Percentiles rank a stretch among this genome's conserved stretches.
Evolutionary conservation across 2,888 invertebrate species (phyloP).

Genomic region (Microplitis manilae): DNA sequence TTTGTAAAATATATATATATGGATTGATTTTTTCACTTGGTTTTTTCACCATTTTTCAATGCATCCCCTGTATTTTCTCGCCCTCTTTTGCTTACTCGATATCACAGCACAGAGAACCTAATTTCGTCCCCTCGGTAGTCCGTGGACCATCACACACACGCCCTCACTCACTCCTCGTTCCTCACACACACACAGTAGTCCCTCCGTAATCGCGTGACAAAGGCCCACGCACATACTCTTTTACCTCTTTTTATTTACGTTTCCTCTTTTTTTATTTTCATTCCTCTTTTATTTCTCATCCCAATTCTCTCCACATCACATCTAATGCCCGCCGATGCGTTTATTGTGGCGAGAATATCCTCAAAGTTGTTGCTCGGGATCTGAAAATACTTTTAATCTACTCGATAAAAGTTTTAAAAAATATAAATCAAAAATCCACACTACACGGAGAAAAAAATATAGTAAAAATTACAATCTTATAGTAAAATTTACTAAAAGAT

Average conservation of each 20-base stretch:
- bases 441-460: too few relatives aligned
- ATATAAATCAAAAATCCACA: too few relatives aligned
- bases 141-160: slow-evolving; percentile 16
- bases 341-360: not conserved
- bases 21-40: slow-evolving; percentile 4
- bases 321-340: not conserved
- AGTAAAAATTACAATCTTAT: too few relatives aligned
- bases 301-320: not conserved
- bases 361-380: not conserved
- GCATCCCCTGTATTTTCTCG: slow-evolving; percentile 26
- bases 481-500: too few relatives aligned
- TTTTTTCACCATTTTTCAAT: slow-evolving; percentile 18
- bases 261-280: slow-evolving; percentile 19
- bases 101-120: slow-evolving; percentile 59
- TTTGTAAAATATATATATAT: not conserved
- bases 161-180: not conserved
- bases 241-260: slow-evolving; percentile 30
- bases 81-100: slow-evolving; percentile 54
- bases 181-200: slow-evolving; percentile 42
- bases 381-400: too few relatives aligned
- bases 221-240: slow-evolving; percentile 47
- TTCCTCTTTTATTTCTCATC: not conserved
- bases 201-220: slow-evolving; percentile 62
- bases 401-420: too few relatives aligned
- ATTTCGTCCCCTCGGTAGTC: slow-evolving; percentile 52